These are phyloP conservation scores for Cheirogaleus major DNA, from an alignment of 2,797 vertebrate genomes.

Conservation along the genomic window DNA sequence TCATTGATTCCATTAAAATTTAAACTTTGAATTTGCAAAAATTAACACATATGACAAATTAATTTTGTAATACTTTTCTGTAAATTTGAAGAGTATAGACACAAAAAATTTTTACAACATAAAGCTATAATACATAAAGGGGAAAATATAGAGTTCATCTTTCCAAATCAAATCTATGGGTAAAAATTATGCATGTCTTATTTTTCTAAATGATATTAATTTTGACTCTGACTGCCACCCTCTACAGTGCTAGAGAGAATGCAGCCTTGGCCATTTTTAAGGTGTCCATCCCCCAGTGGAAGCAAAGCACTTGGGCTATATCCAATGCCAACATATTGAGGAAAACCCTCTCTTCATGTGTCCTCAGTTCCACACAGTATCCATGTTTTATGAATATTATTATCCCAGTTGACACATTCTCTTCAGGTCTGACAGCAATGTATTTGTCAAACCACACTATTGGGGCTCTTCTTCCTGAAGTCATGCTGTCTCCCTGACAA, in stretches of 20 bases:
- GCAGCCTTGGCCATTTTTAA: neutral
- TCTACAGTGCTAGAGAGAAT: neutral
- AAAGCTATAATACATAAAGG: neutral
- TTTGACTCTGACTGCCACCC: neutral
- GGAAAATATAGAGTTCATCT: neutral
- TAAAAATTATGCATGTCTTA: neutral
- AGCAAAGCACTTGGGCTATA: neutral
- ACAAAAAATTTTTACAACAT: neutral
- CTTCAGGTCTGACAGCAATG: neutral
- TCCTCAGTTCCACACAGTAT: neutral
- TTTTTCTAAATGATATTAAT: neutral
- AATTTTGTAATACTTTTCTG: neutral
- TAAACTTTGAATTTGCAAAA: neutral
- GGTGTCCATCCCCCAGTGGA: neutral
- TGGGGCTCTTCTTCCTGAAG: neutral
- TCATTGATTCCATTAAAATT: neutral
- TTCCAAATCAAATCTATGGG: neutral
- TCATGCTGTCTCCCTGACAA: neutral
- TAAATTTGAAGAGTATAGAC: neutral
- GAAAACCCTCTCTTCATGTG: neutral
- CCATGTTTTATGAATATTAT: neutral
- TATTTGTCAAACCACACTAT: fast-evolving
- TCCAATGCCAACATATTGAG: neutral
- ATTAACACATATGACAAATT: neutral
- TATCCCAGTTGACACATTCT: neutral